Evolutionary conservation across 2,888 invertebrate genomes (phyloP).

Genomic region (Pedicia rivosa): DNA sequence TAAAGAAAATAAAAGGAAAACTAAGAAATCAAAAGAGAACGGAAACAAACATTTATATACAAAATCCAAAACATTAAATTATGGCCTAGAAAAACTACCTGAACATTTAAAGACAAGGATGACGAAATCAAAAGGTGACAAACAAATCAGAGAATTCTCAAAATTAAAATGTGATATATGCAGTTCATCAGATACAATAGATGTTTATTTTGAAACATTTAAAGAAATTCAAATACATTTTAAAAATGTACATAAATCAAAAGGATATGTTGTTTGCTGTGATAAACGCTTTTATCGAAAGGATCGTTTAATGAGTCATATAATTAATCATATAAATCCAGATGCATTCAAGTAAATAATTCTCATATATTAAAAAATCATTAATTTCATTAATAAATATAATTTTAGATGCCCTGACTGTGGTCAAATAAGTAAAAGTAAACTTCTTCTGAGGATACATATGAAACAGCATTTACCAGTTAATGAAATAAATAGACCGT

Average conservation of each 20-base stretch:
- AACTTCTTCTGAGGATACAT: constrained; percentile 11
- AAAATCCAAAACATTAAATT: no score
- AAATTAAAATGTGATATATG: constrained; percentile 11
- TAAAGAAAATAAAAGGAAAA: not conserved
- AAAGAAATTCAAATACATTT: constrained; percentile 12
- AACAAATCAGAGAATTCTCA: constrained; percentile 11
- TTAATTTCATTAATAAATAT: not conserved
- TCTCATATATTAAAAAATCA: not conserved
- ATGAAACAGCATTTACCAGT: constrained; percentile 13
- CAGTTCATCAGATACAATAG: not conserved
- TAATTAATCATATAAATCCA: constrained; percentile 11
- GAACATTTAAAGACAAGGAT: constrained; percentile 10
- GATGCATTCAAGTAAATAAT: constrained; percentile 11
- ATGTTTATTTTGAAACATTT: constrained; percentile 9
- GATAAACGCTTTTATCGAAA: constrained; percentile 12
- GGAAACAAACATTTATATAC: no score
- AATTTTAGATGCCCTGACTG: constrained; percentile 11
- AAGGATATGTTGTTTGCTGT: constrained; percentile 12
- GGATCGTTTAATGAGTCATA: constrained; percentile 12
- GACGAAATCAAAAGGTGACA: constrained; percentile 11
- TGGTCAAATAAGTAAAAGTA: constrained; percentile 11
- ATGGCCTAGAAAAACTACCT: constrained; percentile 8
- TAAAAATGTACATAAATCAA: constrained; percentile 8
- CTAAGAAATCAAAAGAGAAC: not conserved
- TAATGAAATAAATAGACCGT: constrained; percentile 10